Percentiles rank a stretch among this genome's conserved stretches.
phyloP scores from a whole-genome alignment of 2,113 vertebrate genomes.

The Alethe diademata region DNA sequence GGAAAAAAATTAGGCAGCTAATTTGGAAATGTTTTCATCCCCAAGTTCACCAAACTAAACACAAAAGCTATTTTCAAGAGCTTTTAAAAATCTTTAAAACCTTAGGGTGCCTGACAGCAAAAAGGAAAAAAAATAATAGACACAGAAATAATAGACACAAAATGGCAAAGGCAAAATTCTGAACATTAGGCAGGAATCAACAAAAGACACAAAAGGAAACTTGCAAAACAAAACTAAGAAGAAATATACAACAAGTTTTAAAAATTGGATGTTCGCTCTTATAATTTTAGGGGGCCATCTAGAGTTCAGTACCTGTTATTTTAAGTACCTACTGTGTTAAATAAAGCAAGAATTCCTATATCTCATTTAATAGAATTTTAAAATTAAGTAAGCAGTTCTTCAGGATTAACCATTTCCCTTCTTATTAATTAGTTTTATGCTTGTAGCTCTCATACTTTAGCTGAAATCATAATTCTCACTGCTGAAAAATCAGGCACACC shows the following conservation, averaged over 20 bases:
- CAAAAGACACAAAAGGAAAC: neutral
- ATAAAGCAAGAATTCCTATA: neutral
- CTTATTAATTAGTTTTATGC: neutral
- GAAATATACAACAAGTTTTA: neutral
- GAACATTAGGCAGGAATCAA: neutral
- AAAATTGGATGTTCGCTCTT: neutral
- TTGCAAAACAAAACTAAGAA: neutral
- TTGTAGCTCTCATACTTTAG: neutral
- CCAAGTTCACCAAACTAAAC: neutral
- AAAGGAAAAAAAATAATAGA: neutral
- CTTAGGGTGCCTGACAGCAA: neutral
- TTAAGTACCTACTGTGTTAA: neutral
- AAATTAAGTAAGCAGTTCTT: neutral
- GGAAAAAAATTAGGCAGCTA: neutral
- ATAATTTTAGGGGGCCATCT: neutral
- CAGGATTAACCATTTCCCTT: neutral
- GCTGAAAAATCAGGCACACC: neutral
- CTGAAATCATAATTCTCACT: neutral
- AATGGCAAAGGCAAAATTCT: neutral
- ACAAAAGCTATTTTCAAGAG: neutral
- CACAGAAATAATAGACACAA: neutral
- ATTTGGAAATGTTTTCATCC: neutral
- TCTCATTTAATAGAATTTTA: neutral
- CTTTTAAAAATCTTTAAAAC: neutral
- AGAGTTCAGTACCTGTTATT: neutral